Base-by-base conservation (phyloP, 2,888 invertebrate species). In the Thecocarcelia acutangulata region DNA sequence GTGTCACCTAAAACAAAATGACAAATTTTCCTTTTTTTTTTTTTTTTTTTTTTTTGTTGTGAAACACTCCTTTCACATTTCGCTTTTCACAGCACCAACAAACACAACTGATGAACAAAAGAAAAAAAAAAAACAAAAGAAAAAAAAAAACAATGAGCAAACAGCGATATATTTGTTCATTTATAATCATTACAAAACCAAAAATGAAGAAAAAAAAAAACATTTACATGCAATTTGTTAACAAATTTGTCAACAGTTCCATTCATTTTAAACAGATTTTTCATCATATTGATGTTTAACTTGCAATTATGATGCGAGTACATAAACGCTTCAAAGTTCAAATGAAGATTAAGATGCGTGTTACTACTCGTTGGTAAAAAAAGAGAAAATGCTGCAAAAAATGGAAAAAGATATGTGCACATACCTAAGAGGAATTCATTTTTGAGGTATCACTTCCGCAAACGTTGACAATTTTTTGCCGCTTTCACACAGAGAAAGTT, bases 21-120 rank as follows among this genome's bases (percentile, higher is more conserved):
- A 33, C 33, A 33, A 33, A 33, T 33, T 33, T 33, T 33, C 8
- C 6, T 9, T 17, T 9, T 24, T 50, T 24, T 52, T 44, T 11
- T 1, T 5, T n/a, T 52, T 37, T 24, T 50, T 24, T 52, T 44
- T 11, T 1, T 5, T n/a, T 52, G 21, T 15, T 8, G 46, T 33
- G 33, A 61, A 61, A 52, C 76, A 54, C 68, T 76, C 61, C 69
- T 61, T 76, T 68, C 61, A 61, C 68, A 69, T 69, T 56, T 76
- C 54, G 17, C 21, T 42, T 33, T 42, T 28, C 40, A 42, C 28
- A 68, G 15, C n/a, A n/a, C n/a, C n/a, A 15, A 50, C 13, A 58
- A 44, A 21, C 24, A 33, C 21, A 28, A 4, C 12, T 5, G 21
- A 59, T 15, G 19, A n/a, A n/a, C 3, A 52, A n/a, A 52, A 33